phyloP scores from a whole-genome alignment of 2,888 invertebrate species.

The Operophtera brumata region DNA sequence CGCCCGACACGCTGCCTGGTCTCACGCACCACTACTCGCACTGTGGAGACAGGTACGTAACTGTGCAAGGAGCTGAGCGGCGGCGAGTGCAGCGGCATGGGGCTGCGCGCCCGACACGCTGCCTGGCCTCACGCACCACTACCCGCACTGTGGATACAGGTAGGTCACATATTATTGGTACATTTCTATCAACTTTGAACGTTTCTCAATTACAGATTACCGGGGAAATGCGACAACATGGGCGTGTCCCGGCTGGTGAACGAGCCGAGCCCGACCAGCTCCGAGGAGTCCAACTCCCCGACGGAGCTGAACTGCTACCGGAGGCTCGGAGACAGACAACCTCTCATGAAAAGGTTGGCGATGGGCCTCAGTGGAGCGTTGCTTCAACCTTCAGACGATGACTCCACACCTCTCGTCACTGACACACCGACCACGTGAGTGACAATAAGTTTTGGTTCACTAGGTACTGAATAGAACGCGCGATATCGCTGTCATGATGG shows the following conservation, averaged over 20 bases:
- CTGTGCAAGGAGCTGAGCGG: slow-evolving; percentile 71
- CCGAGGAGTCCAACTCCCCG: slow-evolving; percentile 93
- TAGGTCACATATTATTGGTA: too few relatives aligned
- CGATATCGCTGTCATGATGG: too few relatives aligned
- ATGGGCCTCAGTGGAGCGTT: slow-evolving; percentile 85
- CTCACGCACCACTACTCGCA: slow-evolving; percentile 82
- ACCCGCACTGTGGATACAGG: slow-evolving; percentile 72
- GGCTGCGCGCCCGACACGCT: slow-evolving; percentile 82
- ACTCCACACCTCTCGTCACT: slow-evolving; percentile 88
- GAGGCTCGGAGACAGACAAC: slow-evolving; percentile 87
- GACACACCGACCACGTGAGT: slow-evolving; percentile 81
- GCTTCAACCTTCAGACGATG: slow-evolving; percentile 78
- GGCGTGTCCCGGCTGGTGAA: slow-evolving; percentile 56
- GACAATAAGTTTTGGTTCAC: too few relatives aligned
- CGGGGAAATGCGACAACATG: slow-evolving; percentile 68
- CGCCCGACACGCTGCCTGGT: slow-evolving; percentile 84
- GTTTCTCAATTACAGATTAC: slow-evolving; percentile 49
- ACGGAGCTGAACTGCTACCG: slow-evolving; percentile 93
- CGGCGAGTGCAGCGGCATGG: slow-evolving; percentile 57
- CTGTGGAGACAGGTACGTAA: slow-evolving; percentile 62
- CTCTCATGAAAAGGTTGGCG: slow-evolving; percentile 88
- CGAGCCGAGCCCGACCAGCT: slow-evolving; percentile 83
- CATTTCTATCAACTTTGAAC: background rate
- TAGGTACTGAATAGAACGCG: too few relatives aligned
- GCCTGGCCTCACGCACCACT: slow-evolving; percentile 84